Base-by-base conservation (phyloP, 2,113 vertebrate genomes). In the Peromyscus polionotus region DNA sequence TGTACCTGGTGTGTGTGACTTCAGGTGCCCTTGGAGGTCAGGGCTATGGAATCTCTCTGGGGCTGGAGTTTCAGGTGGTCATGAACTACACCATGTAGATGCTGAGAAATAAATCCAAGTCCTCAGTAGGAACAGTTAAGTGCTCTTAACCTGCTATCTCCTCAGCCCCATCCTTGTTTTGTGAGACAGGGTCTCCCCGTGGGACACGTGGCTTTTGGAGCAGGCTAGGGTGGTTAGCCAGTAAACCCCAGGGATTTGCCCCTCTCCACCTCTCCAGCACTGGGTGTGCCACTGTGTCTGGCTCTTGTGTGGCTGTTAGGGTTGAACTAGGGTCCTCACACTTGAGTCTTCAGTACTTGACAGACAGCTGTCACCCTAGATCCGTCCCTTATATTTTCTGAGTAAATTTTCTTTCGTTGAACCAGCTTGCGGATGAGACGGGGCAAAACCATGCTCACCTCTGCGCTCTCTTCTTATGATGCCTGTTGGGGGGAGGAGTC, bases 391-490 rank as follows among this genome's bases (percentile, higher is more conserved):
- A 24, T 54, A 31, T 88, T 39, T 83, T 42, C 68, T 36, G 6
- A 51, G 89, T 22, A 36, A 36, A 54, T 24, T 19, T 31, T 63
- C 57, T 45, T 48, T 88, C 39, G 3, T 26, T 11, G 28, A 67
- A 45, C 26, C 31, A 45, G 67, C 22, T 81, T 31, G 6, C 0
- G 6, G 54, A 22, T 7, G 2, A 76, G 51, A 24, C 0, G 2
- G 22, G 4, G 26, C 28, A 28, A 14, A 26, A 24, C 14, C 63
- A 16, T 0, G 1, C 3, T 3, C 26, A 70, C 14, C 31, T 36
- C 12, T 2, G 90, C 28, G 26, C 3, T 45, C 45, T 33, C 61
- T 48, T 72, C 65, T 45, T 7, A 2, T 9, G 0, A 61, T 13
- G 31, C 31, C 42, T 0, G 8, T 4, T 7, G 20, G 31, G 24